Evolutionary conservation across 2,888 invertebrate species (phyloP), one percentile per base, ranked within the genome.

Genomic region (Andrena dorsata): DNA sequence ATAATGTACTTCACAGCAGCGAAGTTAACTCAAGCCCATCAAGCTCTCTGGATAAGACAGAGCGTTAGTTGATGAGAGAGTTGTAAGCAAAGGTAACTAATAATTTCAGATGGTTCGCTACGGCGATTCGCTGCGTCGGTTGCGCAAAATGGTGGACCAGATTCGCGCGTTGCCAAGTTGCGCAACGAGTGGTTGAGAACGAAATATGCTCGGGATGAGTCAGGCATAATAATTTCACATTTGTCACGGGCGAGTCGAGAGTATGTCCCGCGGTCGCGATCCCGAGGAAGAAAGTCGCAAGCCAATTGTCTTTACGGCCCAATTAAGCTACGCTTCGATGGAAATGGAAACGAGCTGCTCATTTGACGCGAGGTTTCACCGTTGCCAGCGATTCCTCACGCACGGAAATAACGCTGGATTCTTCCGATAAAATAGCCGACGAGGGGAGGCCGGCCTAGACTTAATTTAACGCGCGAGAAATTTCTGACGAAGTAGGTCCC

Each of bases 131-230:
- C 49, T 53, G 28, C 70, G 63, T 28, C 73, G 77, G 85, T 90
- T 90, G 81, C 88, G 87, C 78, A 89, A 90, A 82, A 83, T 74
- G 71, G 72, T 87, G 89, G 72, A 80, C 86, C 87, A 88, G 87
- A 87, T 90, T 89, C 85, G 76, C 78, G 58, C 73, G 82, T 82
- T 86, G 90, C 89, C 90, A 90, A 90, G 83, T 87, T 88, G 87
- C 56, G 89, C 84, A 90, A 90, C 63, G 66, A 69, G 65, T 63
- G 76, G 32, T 75, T 53, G 61, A 20, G 30, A 28, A n/a, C 61
- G 61, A 76, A 78, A 80, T 75, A 83, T 87, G 77, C 83, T 83
- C 70, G 32, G 60, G 76, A 80, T 87, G 87, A 85, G 74, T 85
- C 83, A 85, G 26, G 49, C 75, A 41, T 65, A 76, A 85, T 82